A percentile compares a stretch with the other conserved stretches of the same genome.
phyloP scores from a whole-genome alignment of 2,888 invertebrate species.

The Laspeyria flexula region DNA sequence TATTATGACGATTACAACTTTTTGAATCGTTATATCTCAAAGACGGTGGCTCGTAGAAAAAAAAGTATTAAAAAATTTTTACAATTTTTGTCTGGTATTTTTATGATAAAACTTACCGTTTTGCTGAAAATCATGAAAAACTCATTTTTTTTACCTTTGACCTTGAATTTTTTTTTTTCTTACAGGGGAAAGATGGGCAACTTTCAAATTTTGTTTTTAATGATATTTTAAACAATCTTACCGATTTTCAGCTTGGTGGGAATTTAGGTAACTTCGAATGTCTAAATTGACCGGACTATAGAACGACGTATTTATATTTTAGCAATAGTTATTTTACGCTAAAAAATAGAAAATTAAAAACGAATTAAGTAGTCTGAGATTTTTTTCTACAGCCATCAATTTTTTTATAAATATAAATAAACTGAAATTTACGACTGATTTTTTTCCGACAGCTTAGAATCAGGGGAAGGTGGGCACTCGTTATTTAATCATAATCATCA shows the following conservation, averaged over 20 bases:
- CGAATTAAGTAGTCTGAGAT: too few species aligned
- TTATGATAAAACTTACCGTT: conserved; percentile 1
- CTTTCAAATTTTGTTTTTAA: conserved; percentile 4
- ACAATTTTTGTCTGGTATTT: conserved; percentile 18
- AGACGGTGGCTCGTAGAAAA: conserved; percentile 12
- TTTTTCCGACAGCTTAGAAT: too few species aligned
- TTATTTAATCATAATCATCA: not conserved
- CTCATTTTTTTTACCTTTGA: conserved; percentile 19
- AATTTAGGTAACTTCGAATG: not conserved
- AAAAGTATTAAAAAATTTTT: conserved; percentile 22
- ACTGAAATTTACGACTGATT: too few species aligned
- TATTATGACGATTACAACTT: conserved; percentile 10
- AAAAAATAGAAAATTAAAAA: too few species aligned
- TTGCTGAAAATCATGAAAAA: conserved; percentile 19
- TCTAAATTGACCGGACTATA: not conserved
- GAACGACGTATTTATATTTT: too few species aligned
- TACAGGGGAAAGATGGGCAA: conserved; percentile 14
- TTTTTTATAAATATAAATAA: too few species aligned
- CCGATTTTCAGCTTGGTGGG: conserved; percentile 5
- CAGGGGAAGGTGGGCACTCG: too few species aligned
- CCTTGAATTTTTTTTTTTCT: conserved; percentile 14
- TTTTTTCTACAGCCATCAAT: too few species aligned
- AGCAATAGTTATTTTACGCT: too few species aligned
- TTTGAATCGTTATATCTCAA: conserved; percentile 4
- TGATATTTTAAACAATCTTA: not conserved